Evolutionary conservation across 2,888 invertebrate genomes (phyloP).

Genomic region (Sphecodes monilicornis): DNA sequence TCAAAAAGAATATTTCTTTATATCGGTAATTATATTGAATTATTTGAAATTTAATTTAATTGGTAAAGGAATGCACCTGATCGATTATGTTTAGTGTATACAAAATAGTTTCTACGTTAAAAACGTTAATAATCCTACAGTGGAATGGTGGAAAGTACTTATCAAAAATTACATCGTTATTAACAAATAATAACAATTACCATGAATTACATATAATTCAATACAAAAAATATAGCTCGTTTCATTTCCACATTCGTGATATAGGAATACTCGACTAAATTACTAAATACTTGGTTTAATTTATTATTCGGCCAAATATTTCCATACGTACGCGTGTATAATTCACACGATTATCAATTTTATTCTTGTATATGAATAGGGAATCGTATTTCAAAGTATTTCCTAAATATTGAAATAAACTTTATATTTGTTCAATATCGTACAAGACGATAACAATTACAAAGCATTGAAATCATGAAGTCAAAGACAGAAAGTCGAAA

Average conservation of each 20-base stretch:
- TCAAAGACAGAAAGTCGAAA: conserved; percentile 19
- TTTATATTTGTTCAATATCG: conserved; percentile 29
- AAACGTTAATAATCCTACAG: neutral
- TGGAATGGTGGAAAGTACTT: neutral
- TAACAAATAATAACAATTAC: neutral
- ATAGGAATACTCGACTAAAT: neutral
- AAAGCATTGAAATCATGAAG: conserved; percentile 7
- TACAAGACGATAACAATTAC: conserved; percentile 29
- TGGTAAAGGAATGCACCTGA: neutral
- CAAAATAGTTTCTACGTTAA: conserved; percentile 8
- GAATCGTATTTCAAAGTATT: neutral
- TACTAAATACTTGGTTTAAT: conserved; percentile 17
- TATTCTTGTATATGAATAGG: neutral
- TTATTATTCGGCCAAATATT: conserved; percentile 28
- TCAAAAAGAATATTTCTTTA: neutral
- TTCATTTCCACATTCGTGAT: neutral
- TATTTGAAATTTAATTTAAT: neutral
- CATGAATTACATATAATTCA: neutral
- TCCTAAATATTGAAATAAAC: conserved; percentile 41
- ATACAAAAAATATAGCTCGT: neutral
- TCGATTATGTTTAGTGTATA: neutral
- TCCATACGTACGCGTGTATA: conserved; percentile 1
- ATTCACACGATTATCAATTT: conserved; percentile 10
- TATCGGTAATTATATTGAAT: neutral
- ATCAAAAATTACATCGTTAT: neutral